Conservation (phyloP, 2,888 invertebrate species). For the Schizotus pectinicornis region DNA sequence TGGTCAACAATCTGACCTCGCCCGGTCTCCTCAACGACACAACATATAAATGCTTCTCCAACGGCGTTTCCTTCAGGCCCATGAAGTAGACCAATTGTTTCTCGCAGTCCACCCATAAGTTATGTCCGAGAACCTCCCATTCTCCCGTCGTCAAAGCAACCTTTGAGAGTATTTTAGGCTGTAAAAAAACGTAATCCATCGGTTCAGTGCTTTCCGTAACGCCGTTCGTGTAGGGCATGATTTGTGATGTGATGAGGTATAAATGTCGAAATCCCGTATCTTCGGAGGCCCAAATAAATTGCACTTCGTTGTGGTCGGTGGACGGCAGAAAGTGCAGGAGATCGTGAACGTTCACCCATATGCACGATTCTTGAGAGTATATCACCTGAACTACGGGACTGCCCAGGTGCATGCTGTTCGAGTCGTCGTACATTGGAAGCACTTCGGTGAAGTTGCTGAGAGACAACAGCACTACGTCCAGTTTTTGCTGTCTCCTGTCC, state of each 20-base stretch:
- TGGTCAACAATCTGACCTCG: conserved; percentile 77
- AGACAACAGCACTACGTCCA: conserved; percentile 85
- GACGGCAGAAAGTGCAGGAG: conserved; percentile 82
- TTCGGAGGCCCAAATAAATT: conserved; percentile 93
- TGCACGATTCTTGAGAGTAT: conserved; percentile 70
- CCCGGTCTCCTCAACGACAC: conserved; percentile 76
- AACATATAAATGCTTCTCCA: conserved; percentile 92
- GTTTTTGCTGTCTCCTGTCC: conserved; percentile 83
- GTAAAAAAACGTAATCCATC: conserved; percentile 61
- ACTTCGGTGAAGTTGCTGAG: conserved; percentile 75
- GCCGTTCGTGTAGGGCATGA: conserved; percentile 63
- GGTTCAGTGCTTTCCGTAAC: conserved; percentile 60
- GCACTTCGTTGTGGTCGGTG: conserved; percentile 57
- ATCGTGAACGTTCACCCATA: conserved; percentile 97
- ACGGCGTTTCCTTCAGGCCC: conserved; percentile 86
- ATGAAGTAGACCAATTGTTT: conserved; percentile 88
- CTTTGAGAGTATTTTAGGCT: conserved; percentile 72
- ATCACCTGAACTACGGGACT: conserved; percentile 65
- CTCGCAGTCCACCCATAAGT: conserved; percentile 85
- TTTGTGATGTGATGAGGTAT: conserved; percentile 75
- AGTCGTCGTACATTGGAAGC: conserved; percentile 61
- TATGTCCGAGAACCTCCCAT: conserved; percentile 90
- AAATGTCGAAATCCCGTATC: conserved; percentile 89
- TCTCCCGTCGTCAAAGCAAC: conserved; percentile 84
- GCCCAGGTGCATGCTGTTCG: conserved; percentile 49